Evolutionary conservation across 2,888 invertebrate genomes (phyloP).

Genomic region (Deilephila porcellus): DNA sequence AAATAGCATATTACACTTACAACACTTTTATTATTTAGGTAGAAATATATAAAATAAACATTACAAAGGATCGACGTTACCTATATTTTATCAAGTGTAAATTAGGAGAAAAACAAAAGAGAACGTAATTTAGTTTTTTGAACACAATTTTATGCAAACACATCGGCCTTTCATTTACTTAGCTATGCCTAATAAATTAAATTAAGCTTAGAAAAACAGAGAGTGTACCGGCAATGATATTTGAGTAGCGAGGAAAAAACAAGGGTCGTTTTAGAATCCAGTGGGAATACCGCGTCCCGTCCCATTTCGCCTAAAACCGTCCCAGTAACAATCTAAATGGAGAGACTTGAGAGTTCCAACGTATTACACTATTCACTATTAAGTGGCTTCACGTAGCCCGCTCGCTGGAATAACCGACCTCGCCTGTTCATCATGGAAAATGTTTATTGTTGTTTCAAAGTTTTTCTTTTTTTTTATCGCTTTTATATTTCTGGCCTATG

Average conservation of each 20-base stretch:
- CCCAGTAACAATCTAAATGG: constrained; percentile 49
- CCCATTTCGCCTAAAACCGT: constrained; percentile 65
- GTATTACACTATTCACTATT: constrained; percentile 41
- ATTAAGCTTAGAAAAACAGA: constrained; percentile 68
- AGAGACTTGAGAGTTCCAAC: constrained; percentile 55
- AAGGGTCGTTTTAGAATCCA: constrained; percentile 74
- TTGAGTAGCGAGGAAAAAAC: constrained; percentile 75
- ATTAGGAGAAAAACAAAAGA: not conserved
- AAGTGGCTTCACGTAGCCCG: constrained; percentile 8
- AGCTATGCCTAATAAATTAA: constrained; percentile 73
- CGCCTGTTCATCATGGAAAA: constrained; percentile 13
- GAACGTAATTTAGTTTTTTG: not conserved
- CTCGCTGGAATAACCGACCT: constrained; percentile 18
- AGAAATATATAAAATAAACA: too few relatives aligned
- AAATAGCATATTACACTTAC: too few relatives aligned
- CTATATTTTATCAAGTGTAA: not conserved
- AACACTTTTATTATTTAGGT: too few relatives aligned
- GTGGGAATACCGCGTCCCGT: constrained; percentile 70
- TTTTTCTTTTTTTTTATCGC: not conserved
- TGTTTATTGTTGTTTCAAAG: constrained; percentile 1
- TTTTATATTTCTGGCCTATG: not conserved
- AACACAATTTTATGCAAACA: constrained; percentile 46
- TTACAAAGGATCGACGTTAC: not conserved
- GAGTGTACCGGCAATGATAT: constrained; percentile 73
- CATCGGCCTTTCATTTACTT: constrained; percentile 59